Evolutionary conservation across 2,113 vertebrate genomes (phyloP), one percentile per base, ranked within the genome.

Genomic region (Aythya baeri): DNA sequence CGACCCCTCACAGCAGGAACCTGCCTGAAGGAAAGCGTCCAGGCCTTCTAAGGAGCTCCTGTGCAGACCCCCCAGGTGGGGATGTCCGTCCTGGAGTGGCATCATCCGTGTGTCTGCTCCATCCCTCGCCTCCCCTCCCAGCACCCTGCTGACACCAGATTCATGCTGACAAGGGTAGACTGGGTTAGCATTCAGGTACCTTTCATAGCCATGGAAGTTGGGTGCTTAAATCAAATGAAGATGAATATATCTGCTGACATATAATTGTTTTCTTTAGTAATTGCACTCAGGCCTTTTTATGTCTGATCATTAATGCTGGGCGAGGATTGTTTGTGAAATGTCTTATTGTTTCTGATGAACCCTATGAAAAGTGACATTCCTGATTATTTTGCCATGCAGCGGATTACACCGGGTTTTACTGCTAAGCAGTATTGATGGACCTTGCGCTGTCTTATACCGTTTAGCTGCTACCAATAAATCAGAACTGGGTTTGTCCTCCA

Each of bases 191-290:
- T 57, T 34, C 83, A 71, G 49, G 31, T 49, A 27, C 75, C 58
- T 94, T 90, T 57, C 61, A 83, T 18, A 83, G 43, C 72, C 46
- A 3, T 8, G 55, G 76, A 85, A 96, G 76, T 83, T 84, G 80
- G 49, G 61, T 75, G 59, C 43, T 88, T 88, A 88, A 83, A 87
- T 72, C 85, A 81, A 95, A 95, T 78, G 79, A 88, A 94, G 93
- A 95, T 86, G 90, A 95, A 88, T 87, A 76, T 87, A 92, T 94
- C 95, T 87, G 86, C 93, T 96, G 94, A 88, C 91, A 83, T 63
- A 77, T 81, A 85, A 95, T 94, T 96, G 95, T 95, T 96, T 96
- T 96, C 83, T 84, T 94, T 68, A 86, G 90, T 93, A 95, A 94
- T 93, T 95, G 91, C 83, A n/a, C 80, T 96, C 80, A 8, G 80